A percentile compares a stretch with the other conserved stretches of the same genome.
Conservation (phyloP, 2,113 vertebrate species). For the Lates calcarifer region DNA sequence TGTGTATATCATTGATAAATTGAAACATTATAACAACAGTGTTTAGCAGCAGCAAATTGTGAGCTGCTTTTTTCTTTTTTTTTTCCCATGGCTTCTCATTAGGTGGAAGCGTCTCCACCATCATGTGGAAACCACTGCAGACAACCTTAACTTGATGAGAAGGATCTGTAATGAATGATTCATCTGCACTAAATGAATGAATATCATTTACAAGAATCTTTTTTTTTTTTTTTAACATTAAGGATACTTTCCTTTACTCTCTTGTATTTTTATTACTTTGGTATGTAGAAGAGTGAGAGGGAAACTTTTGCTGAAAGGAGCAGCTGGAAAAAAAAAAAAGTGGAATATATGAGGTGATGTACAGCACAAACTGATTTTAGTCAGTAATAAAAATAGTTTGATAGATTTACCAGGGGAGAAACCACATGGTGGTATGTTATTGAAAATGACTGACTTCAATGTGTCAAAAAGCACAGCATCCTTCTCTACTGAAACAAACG, state of each 20-base stretch:
- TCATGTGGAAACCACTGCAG: not conserved
- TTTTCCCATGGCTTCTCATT: not conserved
- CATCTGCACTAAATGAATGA: constrained; percentile 10
- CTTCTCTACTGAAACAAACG: constrained; percentile 10
- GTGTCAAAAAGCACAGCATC: constrained; percentile 9
- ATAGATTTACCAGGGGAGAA: constrained; percentile 1
- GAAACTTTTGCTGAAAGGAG: not conserved
- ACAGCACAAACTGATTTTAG: not conserved
- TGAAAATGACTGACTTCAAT: not conserved
- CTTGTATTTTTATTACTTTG: not conserved
- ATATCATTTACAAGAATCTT: not conserved
- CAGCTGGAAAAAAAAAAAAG: not conserved
- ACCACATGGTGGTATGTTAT: not conserved
- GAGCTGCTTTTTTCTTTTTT: not conserved
- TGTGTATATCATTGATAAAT: constrained; percentile 30
- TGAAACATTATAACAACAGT: not conserved
- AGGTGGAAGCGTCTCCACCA: not conserved
- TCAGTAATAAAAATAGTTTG: not conserved
- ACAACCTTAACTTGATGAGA: constrained; percentile 3
- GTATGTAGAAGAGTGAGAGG: not conserved
- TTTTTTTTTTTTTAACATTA: constrained; percentile 6
- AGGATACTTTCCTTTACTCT: not conserved
- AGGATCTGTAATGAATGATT: not conserved
- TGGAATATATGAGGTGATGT: not conserved
- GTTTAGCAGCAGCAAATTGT: constrained; percentile 19